Base-by-base conservation (phyloP, 2,797 vertebrate genomes). In the Menidia menidia region DNA sequence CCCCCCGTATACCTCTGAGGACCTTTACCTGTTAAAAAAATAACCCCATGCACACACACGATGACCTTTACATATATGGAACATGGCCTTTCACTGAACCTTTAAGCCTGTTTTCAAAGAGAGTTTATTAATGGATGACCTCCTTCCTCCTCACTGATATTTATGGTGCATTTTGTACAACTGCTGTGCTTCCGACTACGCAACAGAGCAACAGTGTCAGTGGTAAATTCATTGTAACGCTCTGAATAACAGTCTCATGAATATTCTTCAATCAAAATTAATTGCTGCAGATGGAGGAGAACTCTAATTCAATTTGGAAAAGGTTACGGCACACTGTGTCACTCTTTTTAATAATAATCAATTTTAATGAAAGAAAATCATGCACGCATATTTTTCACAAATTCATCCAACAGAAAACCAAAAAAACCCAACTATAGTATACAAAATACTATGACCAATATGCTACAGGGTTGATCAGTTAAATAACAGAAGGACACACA, bases 1-100 rank as follows among this genome's bases (percentile, higher is more conserved):
- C 67, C 64, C 59, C 43, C 54, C 33, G 58, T 65, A 58, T 72
- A 77, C 42, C 62, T 30, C 39, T 0, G 35, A 3, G 87, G 85
- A 90, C 88, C 80, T 90, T 88, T 64, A 57, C 31, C 41, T 41
- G 61, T 76, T 61, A 62, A 69, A 78, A 73, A 63, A 67, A 42
- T 4, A 66, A 55, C 31, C 64, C 33, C 39, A 0, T 3, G 18
- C 45, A 43, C 69, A 64, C 30, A 75, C 75, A 65, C 52, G 5
- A 30, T 60, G 64, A 80, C 69, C 60, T 71, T 62, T 53, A 33
- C 41, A 25, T 65, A 50, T 16, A 18, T 55, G 44, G 31, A 43
- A 42, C 9, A 57, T 79, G 80, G 64, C 87, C 83, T 87, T 88
- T 80, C 32, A 54, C 54, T 60, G 74, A 52, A 64, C 84, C 81